phyloP scores from a whole-genome alignment of 1,140 invertebrate genomes.

The Heliconius melpomene region DNA sequence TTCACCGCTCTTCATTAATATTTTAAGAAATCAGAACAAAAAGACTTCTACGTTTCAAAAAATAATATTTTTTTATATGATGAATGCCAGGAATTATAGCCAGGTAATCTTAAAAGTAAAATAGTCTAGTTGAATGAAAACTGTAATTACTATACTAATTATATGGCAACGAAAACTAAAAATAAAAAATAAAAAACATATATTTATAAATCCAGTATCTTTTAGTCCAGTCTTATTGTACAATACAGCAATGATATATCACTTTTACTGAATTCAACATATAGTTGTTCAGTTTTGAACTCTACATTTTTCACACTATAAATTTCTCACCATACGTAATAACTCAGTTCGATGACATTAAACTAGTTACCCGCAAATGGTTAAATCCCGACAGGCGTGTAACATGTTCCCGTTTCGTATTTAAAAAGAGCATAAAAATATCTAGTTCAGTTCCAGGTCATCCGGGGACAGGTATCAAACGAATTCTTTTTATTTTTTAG shows the following conservation, averaged over 20 bases:
- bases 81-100: not conserved
- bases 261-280: not conserved
- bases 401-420: slow-evolving; percentile 26
- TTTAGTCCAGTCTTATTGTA: not conserved
- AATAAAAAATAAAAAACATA: no score
- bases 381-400: slow-evolving; percentile 26
- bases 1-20: not conserved
- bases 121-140: not conserved
- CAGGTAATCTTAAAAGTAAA: not conserved
- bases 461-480: slow-evolving; percentile 39
- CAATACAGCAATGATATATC: not conserved
- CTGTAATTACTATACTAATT: no score
- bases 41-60: not conserved
- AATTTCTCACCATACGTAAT: not conserved
- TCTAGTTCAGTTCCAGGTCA: slow-evolving; percentile 42
- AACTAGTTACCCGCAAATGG: slow-evolving; percentile 26
- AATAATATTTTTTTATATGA: not conserved
- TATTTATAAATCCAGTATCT: no score
- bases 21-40: not conserved
- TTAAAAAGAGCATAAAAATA: slow-evolving; percentile 37
- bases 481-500: slow-evolving; percentile 52
- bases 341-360: slow-evolving; percentile 24
- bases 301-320: slow-evolving; percentile 1
- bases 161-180: no score
- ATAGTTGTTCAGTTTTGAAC: not conserved